Conservation (phyloP, 2,113 vertebrate species). For the Anthoscopus minutus region DNA sequence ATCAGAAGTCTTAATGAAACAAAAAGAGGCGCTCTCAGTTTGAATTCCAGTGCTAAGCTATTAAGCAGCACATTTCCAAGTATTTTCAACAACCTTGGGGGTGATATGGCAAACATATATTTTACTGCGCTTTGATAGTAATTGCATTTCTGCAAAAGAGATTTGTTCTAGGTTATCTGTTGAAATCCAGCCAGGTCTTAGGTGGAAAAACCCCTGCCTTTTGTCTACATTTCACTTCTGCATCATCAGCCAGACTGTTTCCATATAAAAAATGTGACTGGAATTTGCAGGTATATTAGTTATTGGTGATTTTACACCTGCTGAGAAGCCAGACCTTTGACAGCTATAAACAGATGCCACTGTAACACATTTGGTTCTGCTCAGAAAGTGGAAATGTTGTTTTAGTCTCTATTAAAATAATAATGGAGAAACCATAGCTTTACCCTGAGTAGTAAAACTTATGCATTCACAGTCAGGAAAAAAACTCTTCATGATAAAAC, state of each 20-base stretch:
- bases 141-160: background rate
- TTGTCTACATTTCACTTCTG: background rate
- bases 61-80: background rate
- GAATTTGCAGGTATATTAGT: background rate
- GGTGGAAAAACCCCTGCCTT: background rate
- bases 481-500: background rate
- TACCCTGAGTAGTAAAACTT: background rate
- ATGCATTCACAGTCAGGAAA: background rate
- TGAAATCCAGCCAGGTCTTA: background rate
- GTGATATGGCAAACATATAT: background rate
- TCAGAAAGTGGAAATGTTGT: background rate
- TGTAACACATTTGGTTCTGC: background rate
- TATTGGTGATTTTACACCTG: background rate
- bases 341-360: slow-evolving; percentile 7
- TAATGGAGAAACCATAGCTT: background rate
- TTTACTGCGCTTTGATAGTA: background rate
- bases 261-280: background rate
- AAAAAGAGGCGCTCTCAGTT: background rate
- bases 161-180: background rate
- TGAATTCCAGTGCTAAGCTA: background rate
- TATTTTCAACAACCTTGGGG: background rate
- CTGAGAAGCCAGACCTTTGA: background rate
- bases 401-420: background rate
- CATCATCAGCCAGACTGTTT: background rate
- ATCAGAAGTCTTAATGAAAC: background rate